These are phyloP conservation scores for Puffinus mauretanicus DNA, from an alignment of 2,113 vertebrate species.

Conservation along the genomic window DNA sequence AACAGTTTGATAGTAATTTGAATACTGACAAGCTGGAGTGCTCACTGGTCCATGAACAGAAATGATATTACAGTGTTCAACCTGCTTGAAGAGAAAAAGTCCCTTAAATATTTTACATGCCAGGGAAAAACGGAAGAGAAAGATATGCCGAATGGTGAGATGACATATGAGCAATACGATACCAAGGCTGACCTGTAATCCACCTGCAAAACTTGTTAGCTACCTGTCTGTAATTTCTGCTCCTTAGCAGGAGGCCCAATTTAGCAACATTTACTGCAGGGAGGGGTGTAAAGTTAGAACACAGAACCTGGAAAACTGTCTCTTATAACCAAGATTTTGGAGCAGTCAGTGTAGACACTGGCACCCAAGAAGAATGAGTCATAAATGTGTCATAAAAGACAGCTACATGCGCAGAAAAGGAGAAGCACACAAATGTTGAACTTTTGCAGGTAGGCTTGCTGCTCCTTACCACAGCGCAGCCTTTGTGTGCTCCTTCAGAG, in stretches of 20 bases:
- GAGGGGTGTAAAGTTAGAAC: neutral
- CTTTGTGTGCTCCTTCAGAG: neutral
- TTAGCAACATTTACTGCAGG: neutral
- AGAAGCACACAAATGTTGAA: neutral
- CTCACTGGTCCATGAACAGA: conserved; percentile 64
- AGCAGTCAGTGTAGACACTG: neutral
- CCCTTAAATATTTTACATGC: conserved; percentile 41
- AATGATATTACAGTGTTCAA: conserved; percentile 35
- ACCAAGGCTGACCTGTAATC: neutral
- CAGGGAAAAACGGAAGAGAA: neutral
- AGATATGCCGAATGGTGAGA: neutral
- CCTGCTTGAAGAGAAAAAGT: conserved; percentile 11
- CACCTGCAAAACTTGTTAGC: neutral
- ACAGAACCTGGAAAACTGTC: neutral
- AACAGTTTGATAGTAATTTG: conserved; percentile 67
- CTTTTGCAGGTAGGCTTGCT: neutral
- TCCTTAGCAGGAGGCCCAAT: neutral
- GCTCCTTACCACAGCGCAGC: neutral
- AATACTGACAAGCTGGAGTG: conserved; percentile 62
- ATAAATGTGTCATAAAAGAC: neutral
- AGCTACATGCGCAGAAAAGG: neutral
- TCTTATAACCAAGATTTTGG: neutral
- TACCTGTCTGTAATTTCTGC: neutral
- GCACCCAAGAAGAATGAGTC: neutral
- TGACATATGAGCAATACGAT: neutral